Evolutionary conservation across 2,113 vertebrate species (phyloP).

Genomic region (Trichechus manatus): DNA sequence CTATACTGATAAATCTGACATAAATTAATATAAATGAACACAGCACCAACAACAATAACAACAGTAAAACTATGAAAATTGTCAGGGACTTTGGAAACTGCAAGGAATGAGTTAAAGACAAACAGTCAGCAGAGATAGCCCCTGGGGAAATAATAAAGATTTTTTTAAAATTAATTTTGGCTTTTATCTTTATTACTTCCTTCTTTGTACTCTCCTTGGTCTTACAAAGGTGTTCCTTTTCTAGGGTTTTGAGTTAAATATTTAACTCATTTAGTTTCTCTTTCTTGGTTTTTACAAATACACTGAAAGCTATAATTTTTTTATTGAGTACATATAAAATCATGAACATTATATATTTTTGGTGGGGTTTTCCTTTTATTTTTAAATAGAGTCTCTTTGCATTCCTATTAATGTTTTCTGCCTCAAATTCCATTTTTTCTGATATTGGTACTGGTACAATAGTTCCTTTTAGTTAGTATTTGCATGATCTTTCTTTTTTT

Average conservation of each 20-base stretch:
- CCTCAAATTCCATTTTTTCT: not conserved
- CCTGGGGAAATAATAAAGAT: not conserved
- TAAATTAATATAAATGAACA: not conserved
- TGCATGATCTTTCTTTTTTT: not conserved
- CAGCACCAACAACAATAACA: not conserved
- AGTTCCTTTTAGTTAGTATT: not conserved
- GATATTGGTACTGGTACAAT: not conserved
- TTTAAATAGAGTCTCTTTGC: not conserved
- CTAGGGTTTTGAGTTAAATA: not conserved
- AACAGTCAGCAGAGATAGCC: not conserved
- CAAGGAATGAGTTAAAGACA: not conserved
- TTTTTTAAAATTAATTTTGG: not conserved
- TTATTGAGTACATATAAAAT: not conserved
- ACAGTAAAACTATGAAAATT: not conserved
- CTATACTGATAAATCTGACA: not conserved
- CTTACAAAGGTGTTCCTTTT: not conserved
- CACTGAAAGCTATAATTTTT: not conserved
- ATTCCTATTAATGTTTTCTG: not conserved
- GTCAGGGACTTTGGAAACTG: not conserved
- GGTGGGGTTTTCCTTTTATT: not conserved
- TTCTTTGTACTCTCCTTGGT: not conserved
- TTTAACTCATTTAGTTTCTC: too few species aligned
- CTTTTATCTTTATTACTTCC: too few species aligned
- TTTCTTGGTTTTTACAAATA: not conserved
- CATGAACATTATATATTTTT: not conserved